Percentiles rank a stretch among this genome's conserved stretches.
phyloP scores from a whole-genome alignment of 2,888 invertebrate species.

The Macrosiphum euphorbiae region DNA sequence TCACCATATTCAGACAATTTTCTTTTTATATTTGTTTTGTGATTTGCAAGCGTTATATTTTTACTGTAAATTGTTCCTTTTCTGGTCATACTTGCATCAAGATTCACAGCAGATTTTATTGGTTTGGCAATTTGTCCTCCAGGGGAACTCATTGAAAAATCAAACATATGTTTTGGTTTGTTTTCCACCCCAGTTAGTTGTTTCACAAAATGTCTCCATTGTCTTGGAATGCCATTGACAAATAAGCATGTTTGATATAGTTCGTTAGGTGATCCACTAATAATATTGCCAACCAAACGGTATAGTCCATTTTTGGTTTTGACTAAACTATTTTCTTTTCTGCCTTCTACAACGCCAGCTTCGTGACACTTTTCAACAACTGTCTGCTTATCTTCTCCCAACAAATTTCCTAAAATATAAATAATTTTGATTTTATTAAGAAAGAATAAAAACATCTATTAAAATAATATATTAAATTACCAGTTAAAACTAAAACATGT shows the following conservation, averaged over 20 bases:
- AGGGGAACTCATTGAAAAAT: conserved; percentile 53
- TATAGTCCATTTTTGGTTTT: conserved; percentile 45
- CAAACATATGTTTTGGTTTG: not conserved
- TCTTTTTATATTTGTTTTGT: conserved; percentile 38
- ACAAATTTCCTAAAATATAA: conserved; percentile 38
- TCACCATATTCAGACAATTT: not conserved
- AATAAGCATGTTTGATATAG: not conserved
- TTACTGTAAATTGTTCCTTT: not conserved
- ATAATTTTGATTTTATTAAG: not conserved
- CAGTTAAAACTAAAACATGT: not conserved
- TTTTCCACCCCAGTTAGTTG: not conserved
- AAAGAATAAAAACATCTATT: not conserved
- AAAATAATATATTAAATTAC: not conserved
- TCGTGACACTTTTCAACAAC: conserved; percentile 36
- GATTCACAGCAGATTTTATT: not conserved
- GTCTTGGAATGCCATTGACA: conserved; percentile 2
- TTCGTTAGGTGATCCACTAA: conserved; percentile 36
- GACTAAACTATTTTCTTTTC: conserved; percentile 33
- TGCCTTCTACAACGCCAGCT: conserved; percentile 9
- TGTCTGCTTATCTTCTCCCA: not conserved
- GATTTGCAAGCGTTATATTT: not conserved
- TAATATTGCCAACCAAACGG: conserved; percentile 35
- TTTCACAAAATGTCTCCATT: conserved; percentile 8
- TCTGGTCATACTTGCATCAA: conserved; percentile 16
- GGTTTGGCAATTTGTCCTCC: not conserved